Base-by-base conservation (phyloP, 2,888 invertebrate genomes). In the Limenitis arthemis region DNA sequence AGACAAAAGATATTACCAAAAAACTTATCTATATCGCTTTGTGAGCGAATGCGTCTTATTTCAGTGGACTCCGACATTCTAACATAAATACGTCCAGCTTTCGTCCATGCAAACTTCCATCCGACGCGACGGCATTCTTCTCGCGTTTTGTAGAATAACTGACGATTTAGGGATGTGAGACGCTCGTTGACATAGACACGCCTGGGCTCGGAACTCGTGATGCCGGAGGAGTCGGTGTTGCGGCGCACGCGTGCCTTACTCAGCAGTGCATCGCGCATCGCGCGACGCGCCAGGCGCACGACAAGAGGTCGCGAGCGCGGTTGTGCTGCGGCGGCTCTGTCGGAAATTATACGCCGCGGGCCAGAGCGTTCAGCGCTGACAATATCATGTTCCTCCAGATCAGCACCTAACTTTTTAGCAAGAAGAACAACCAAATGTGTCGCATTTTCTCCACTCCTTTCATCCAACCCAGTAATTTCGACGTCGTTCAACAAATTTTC, bases 221-320 rank as follows among this genome's bases (percentile, higher is more conserved):
- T 29, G 8, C 43, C 37, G n/a, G 36, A 11, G 11, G 49, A 34
- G 20, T 48, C 41, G 9, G 41, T 29, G 11, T 39, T 39, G 5
- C 47, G 47, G 47, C 47, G 12, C 20, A 20, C 20, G 20, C 20
- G 20, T 30, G 62, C 59, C 3, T 55, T 54, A 5, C 31, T 44
- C 11, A 60, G 51, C 36, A 63, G 28, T 12, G 52, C 39, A 42
- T 57, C 59, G 3, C 62, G 57, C n/a, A 53, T 37, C 6, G 46
- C 30, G 4, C 59, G 56, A 8, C 60, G 58, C 11, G 58, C 49
- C 32, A 61, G 40, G 0, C 60, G 51, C 8, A 58, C 55, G 4
- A 44, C 39, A 0, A 61, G 34, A n/a, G 51, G 49, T 9, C 61
- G 58, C 28, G 55, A 52, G 6, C 55, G 40, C 11, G 34, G 40